phyloP scores from a whole-genome alignment of 2,888 invertebrate genomes.

The Caenorhabditis japonica region DNA sequence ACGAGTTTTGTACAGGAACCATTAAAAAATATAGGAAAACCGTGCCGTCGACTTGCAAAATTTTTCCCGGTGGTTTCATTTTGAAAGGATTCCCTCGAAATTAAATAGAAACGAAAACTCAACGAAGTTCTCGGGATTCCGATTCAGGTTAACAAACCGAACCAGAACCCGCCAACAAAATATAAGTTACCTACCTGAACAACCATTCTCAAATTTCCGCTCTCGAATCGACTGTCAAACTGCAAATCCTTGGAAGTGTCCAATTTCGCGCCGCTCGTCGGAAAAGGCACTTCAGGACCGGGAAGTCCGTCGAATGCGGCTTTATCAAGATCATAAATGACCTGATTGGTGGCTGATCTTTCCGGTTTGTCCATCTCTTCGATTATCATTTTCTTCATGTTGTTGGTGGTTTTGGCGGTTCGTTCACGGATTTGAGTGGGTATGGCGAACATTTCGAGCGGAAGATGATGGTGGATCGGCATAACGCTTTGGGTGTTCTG shows the following conservation, averaged over 20 bases:
- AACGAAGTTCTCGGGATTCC: too few relatives aligned
- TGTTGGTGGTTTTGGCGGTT: conserved; percentile 35
- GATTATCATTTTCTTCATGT: conserved; percentile 80
- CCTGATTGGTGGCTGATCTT: conserved; percentile 82
- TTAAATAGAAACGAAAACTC: too few relatives aligned
- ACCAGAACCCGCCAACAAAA: too few relatives aligned
- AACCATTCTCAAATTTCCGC: conserved; percentile 86
- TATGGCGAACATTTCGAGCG: conserved; percentile 46
- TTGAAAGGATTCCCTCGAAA: too few relatives aligned
- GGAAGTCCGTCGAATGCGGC: conserved; percentile 35
- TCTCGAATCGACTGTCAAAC: conserved; percentile 90
- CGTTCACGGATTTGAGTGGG: conserved; percentile 11
- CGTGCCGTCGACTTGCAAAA: too few relatives aligned
- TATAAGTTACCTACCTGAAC: conserved; percentile 79
- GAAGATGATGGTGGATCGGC: conserved; percentile 44
- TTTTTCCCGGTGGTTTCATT: too few relatives aligned
- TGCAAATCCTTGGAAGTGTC: conserved; percentile 79
- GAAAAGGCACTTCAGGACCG: conserved; percentile 21
- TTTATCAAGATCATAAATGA: conserved; percentile 84
- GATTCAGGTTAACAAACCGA: too few relatives aligned
- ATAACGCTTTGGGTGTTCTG: conserved; percentile 40
- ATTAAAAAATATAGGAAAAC: too few relatives aligned
- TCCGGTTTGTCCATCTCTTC: conserved; percentile 84
- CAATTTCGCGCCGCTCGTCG: conserved; percentile 42
- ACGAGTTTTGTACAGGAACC: too few relatives aligned